Evolutionary conservation across 2,113 vertebrate genomes (phyloP).

Genomic region (Ammospiza nelsoni): DNA sequence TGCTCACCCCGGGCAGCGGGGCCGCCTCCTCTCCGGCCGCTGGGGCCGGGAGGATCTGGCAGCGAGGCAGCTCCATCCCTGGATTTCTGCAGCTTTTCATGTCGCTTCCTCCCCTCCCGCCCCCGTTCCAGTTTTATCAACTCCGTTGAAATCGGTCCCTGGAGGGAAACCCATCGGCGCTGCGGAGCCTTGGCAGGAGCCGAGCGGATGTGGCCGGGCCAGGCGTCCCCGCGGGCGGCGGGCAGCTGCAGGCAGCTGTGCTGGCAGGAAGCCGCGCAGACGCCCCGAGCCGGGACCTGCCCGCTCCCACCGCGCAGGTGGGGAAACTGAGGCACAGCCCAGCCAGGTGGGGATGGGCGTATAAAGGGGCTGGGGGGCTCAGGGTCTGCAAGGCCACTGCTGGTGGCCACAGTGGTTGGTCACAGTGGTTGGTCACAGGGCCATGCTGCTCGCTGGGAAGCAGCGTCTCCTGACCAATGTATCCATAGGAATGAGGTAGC

Average conservation of each 20-base stretch:
- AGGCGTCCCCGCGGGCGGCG: neutral
- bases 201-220: constrained; percentile 35
- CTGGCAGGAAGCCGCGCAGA: constrained; percentile 11
- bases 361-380: fast-evolving
- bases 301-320: neutral
- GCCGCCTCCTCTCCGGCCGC: neutral
- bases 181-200: constrained; percentile 46
- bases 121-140: constrained; percentile 21
- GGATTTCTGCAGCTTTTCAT: constrained; percentile 28
- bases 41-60: neutral
- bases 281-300: neutral
- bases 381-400: fast-evolving
- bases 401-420: neutral
- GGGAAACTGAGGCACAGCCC: constrained; percentile 48
- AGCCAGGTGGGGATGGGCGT: neutral
- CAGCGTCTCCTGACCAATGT: fast-evolving
- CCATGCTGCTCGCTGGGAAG: fast-evolving
- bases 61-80: neutral
- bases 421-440: too few relatives aligned
- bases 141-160: constrained; percentile 19
- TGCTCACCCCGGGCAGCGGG: fast-evolving
- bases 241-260: constrained; percentile 45
- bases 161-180: constrained; percentile 43
- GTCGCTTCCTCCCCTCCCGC: neutral
- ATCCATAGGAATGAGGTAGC: neutral